Conservation (phyloP, 1,140 invertebrate genomes). For the Aphaenogaster ashmeadi region DNA sequence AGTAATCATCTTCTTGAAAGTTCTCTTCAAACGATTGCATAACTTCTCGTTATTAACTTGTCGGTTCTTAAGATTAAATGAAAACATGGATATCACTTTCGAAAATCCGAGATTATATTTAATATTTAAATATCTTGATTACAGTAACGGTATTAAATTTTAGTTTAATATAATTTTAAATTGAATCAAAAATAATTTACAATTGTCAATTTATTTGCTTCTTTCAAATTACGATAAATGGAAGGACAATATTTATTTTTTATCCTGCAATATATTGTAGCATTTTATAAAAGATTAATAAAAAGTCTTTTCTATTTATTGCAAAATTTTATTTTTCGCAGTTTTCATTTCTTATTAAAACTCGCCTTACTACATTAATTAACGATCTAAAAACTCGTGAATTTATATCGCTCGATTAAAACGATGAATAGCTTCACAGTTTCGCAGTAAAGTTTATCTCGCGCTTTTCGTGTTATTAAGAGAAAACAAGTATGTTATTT, state of each 20-base stretch:
- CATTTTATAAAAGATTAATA: background rate
- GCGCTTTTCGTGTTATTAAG: slow-evolving; percentile 18
- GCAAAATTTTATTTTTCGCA: background rate
- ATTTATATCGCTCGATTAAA: slow-evolving; percentile 22
- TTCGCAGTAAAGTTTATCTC: background rate
- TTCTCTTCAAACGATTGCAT: background rate
- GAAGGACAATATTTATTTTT: background rate
- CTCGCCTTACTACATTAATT: background rate
- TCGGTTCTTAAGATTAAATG: background rate
- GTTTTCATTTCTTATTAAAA: slow-evolving; percentile 7
- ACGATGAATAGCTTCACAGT: slow-evolving; percentile 18
- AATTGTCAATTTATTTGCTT: background rate
- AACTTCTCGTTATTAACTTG: slow-evolving; percentile 5
- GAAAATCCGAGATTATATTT: slow-evolving; percentile 6
- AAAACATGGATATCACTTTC: background rate
- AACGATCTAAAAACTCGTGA: background rate
- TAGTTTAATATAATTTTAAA: background rate
- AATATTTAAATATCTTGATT: background rate
- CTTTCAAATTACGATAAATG: background rate
- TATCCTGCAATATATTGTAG: background rate
- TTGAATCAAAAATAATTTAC: background rate
- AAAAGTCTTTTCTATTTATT: background rate
- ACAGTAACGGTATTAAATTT: background rate
- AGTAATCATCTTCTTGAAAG: slow-evolving; percentile 4
- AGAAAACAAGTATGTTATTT: background rate